Evolutionary conservation across 2,797 vertebrate genomes (phyloP).

Genomic region (Acrocephalus scirpaceus): DNA sequence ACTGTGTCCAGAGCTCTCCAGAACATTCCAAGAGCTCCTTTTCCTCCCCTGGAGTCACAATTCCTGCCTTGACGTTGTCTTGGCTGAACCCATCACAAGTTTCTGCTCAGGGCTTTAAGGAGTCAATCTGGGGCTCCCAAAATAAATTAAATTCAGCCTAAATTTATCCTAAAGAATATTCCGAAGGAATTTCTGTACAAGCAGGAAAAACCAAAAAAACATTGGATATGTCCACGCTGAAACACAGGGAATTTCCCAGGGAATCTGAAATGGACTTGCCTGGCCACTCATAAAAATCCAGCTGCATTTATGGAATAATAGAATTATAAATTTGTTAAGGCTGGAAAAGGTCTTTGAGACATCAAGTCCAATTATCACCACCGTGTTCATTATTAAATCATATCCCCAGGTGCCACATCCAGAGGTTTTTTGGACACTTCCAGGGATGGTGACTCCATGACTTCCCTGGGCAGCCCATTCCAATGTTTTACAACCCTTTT

Average conservation of each 20-base stretch:
- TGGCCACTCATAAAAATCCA: background rate
- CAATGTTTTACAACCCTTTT: background rate
- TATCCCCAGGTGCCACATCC: too few relatives aligned
- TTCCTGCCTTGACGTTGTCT: background rate
- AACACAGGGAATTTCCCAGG: background rate
- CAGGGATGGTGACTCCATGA: background rate
- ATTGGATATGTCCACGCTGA: accelerated
- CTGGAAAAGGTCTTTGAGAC: background rate
- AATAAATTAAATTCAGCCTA: background rate
- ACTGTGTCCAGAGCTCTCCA: slow-evolving; percentile 40
- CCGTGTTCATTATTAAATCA: background rate
- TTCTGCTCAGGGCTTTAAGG: background rate
- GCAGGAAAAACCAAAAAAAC: background rate
- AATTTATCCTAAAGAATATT: background rate
- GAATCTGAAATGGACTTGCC: background rate
- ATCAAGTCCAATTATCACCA: background rate
- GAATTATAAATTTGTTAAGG: background rate
- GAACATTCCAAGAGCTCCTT: background rate
- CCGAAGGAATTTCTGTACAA: background rate
- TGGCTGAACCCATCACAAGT: background rate
- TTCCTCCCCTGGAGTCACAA: background rate
- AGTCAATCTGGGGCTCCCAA: background rate
- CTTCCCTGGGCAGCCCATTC: background rate
- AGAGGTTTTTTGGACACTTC: background rate
- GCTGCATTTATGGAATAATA: background rate